Conservation (phyloP, 2,888 invertebrate species). For the Muscina levida region DNA sequence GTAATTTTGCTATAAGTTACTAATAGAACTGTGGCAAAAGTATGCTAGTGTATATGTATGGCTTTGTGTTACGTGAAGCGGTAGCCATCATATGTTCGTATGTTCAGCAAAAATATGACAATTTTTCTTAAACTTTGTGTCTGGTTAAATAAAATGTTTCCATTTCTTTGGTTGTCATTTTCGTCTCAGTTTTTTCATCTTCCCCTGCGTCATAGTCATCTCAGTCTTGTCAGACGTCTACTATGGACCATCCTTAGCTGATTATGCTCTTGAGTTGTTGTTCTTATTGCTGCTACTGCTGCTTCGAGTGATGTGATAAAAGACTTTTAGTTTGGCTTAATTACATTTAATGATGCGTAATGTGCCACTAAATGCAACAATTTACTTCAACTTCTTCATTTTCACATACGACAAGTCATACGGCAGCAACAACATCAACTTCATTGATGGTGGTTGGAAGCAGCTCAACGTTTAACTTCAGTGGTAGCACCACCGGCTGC, state of each 20-base stretch:
- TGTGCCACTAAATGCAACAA: constrained; percentile 62
- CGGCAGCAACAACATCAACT: no score
- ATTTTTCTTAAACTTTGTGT: constrained; percentile 16
- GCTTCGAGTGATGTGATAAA: constrained; percentile 55
- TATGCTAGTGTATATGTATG: no score
- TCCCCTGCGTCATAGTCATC: neutral
- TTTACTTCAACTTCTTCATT: constrained; percentile 62
- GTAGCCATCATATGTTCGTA: no score
- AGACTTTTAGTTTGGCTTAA: constrained; percentile 65
- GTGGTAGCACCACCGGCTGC: no score
- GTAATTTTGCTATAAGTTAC: constrained; percentile 41
- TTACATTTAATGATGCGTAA: constrained; percentile 69
- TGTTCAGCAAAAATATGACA: constrained; percentile 22
- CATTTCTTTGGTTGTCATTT: constrained; percentile 39
- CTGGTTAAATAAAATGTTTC: constrained; percentile 34
- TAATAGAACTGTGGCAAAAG: no score
- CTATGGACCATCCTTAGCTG: neutral
- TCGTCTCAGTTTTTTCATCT: constrained; percentile 8
- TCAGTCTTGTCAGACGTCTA: no score
- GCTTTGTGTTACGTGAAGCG: no score
- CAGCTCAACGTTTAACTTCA: no score
- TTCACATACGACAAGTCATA: constrained; percentile 47
- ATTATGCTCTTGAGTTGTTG: neutral
- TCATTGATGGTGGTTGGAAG: no score
- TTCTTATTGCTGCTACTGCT: neutral